A percentile compares a stretch with the other conserved stretches of the same genome.
Evolutionary conservation across 2,113 vertebrate species (phyloP).

Genomic region (Myotis davidii): DNA sequence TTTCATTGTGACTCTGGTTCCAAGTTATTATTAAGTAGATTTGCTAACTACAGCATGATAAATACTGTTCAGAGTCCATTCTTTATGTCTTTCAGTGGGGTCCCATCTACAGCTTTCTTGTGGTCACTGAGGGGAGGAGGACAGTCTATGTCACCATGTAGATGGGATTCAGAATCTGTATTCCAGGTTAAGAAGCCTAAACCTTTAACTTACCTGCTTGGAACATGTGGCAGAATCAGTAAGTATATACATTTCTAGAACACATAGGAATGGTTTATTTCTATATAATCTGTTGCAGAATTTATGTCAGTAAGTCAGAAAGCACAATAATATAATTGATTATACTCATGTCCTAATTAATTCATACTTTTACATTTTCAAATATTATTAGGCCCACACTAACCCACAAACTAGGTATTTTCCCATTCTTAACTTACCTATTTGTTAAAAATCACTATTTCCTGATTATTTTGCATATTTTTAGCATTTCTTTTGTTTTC

Average conservation of each 20-base stretch:
- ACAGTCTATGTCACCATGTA: background rate
- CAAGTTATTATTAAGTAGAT: background rate
- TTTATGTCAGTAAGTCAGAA: background rate
- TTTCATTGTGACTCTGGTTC: background rate
- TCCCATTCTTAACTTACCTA: background rate
- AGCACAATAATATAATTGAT: background rate
- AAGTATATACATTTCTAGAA: background rate
- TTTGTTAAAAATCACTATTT: background rate
- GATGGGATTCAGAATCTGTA: background rate
- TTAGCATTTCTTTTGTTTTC: background rate
- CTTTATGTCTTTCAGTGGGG: background rate
- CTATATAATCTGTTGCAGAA: background rate
- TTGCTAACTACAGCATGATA: background rate
- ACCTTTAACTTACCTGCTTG: background rate
- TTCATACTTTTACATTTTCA: background rate
- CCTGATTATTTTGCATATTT: background rate
- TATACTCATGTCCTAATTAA: background rate
- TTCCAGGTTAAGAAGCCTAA: background rate
- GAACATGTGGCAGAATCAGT: background rate
- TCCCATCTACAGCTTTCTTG: background rate
- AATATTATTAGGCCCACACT: background rate
- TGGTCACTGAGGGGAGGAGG: too few species aligned
- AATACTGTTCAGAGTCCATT: background rate
- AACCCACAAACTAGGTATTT: background rate
- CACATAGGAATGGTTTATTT: background rate